Conservation (phyloP, 2,797 vertebrate genomes). For the Notolabrus celidotus region DNA sequence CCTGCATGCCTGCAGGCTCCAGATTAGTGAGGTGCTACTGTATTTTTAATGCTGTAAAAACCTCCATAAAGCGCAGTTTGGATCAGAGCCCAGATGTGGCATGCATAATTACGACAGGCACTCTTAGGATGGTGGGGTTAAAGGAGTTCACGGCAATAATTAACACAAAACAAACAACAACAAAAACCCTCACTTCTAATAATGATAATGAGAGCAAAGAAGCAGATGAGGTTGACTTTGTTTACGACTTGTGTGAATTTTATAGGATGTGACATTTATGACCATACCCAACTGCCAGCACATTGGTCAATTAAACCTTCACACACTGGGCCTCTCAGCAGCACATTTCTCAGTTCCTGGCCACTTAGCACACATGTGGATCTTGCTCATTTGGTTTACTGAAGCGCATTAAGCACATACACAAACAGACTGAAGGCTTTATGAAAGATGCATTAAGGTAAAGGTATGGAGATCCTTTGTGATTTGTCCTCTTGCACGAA, state of each 20-base stretch:
- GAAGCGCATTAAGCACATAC: conserved; percentile 11
- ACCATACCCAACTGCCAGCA: conserved; percentile 7
- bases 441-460: conserved; percentile 46
- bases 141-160: conserved; percentile 42
- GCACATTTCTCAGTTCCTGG: conserved; percentile 9
- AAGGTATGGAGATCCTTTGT: conserved; percentile 17
- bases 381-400: conserved; percentile 23
- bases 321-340: conserved; percentile 4
- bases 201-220: conserved; percentile 29
- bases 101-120: conserved; percentile 19
- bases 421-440: conserved; percentile 39
- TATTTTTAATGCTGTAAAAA: conserved; percentile 47
- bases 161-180: conserved; percentile 53
- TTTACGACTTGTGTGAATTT: conserved; percentile 37
- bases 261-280: conserved; percentile 32
- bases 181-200: conserved; percentile 35
- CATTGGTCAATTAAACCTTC: conserved; percentile 42
- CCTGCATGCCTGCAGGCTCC: conserved; percentile 50
- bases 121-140: conserved; percentile 1
- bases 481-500: conserved; percentile 8
- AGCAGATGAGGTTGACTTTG: conserved; percentile 27
- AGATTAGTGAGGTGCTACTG: conserved; percentile 55
- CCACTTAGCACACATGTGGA: conserved; percentile 15
- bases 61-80: conserved; percentile 32
- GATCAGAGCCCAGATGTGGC: conserved; percentile 45